Evolutionary conservation across 2,113 vertebrate species (phyloP).

Genomic region (Brienomyrus brachyistius): DNA sequence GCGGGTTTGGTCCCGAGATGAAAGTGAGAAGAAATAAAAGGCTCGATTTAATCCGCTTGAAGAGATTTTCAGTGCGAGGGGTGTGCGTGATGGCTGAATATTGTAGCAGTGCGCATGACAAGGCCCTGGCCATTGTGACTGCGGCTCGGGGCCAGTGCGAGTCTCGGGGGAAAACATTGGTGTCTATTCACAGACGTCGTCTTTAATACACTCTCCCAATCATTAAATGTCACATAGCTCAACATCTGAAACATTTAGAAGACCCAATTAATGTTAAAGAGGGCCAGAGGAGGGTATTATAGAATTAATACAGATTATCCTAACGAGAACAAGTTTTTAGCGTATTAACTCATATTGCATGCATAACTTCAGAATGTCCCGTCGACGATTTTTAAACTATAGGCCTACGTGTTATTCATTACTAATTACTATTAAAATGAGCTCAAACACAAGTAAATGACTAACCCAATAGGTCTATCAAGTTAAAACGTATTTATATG

Average conservation of each 20-base stretch:
- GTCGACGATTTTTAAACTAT: not conserved
- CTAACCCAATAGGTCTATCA: not conserved
- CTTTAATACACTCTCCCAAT: slow-evolving; percentile 59
- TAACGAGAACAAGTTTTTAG: slow-evolving; percentile 22
- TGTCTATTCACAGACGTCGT: slow-evolving; percentile 69
- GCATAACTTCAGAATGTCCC: not conserved
- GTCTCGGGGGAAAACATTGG: slow-evolving; percentile 79
- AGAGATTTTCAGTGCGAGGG: slow-evolving; percentile 72
- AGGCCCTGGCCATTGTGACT: slow-evolving; percentile 73
- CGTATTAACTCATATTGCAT: slow-evolving; percentile 29
- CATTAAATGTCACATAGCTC: slow-evolving; percentile 65
- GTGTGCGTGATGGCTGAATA: slow-evolving; percentile 64
- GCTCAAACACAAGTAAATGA: not conserved
- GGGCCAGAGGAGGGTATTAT: slow-evolving; percentile 40
- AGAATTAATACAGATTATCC: slow-evolving; percentile 33
- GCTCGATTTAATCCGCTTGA: slow-evolving; percentile 91
- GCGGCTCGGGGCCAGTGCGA: slow-evolving; percentile 75
- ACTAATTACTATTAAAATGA: not conserved
- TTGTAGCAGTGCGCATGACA: slow-evolving; percentile 69
- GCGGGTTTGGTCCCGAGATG: slow-evolving; percentile 79
- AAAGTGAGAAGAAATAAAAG: slow-evolving; percentile 94
- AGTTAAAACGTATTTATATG: not conserved
- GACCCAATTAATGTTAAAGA: slow-evolving; percentile 58
- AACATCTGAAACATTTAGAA: slow-evolving; percentile 61
- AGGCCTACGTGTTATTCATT: not conserved